Evolutionary conservation across 2,113 vertebrate genomes (phyloP), one percentile per base, ranked within the genome.

Genomic region (Pseudorectes ferrugineus): DNA sequence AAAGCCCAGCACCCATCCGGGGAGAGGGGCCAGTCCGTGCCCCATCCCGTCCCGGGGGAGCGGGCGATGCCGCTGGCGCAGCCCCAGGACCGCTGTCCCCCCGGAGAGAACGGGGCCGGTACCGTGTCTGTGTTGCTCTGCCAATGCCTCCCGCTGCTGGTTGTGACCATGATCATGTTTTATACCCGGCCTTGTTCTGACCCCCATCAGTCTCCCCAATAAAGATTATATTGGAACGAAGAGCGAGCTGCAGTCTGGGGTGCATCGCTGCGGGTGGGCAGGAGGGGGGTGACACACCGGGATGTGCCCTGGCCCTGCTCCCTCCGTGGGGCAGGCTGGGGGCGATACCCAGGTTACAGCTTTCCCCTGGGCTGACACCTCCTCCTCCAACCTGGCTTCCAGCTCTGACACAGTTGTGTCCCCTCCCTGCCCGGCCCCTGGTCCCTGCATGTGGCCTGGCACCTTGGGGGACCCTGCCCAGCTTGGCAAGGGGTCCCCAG

Each of bases 141-240:
- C 95, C 93, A 24, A 94, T 89, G 95, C 92, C 96, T 93, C 92
- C 86, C 8, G 42, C 92, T 89, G 95, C 95, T 96, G 92, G 95
- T 93, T 89, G 91, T 94, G 86, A 94, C 48, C 1, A 94, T 93
- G 94, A 92, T 83, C 88, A 84, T 96, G 91, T 96, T 97, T 97
- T 96, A 88, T 97, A 96, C 90, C 95, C 81, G 24, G 96, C 95
- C 97, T 96, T 96, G 92, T 96, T 96, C 95, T 89, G 48, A 67
- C 59, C 84, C 92, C 45, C 57, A 75, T 89, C 58, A 28, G 84
- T 91, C 92, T 95, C 96, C 95, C 89, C 93, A 97, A 97, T 97
- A 97, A 97, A 97, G 92, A 24, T 96, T 94, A 97, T 96, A 95
- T 95, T 95, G 95, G 93, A 97, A 94, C 57, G 70, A 90, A 62